Base-by-base conservation (phyloP, 2,888 invertebrate genomes). In the Microctonus brassicae region DNA sequence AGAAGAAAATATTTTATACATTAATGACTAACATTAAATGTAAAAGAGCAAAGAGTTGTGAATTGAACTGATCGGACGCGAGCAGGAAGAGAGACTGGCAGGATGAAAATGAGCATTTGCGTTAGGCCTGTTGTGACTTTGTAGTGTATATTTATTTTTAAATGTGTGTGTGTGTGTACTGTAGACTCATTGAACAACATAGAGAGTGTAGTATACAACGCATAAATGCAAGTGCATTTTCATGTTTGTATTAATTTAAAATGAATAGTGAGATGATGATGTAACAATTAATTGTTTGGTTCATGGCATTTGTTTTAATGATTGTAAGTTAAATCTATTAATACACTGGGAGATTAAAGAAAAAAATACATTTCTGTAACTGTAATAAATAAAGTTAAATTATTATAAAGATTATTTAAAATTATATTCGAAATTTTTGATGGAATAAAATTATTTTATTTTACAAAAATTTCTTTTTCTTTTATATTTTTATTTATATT, bases 71-170 rank as follows among this genome's bases (percentile, higher is more conserved):
- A 72, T 78, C 79, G 64, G 73, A 74, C 73, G 70, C 75, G 72
- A 80, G 79, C 78, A 78, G 80, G 75, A 80, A 82, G 76, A 71
- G 75, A 74, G 75, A 83, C 82, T 82, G 81, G 62, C 78, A 73
- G 77, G 75, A 80, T 79, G 80, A 82, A 82, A 82, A 80, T 79
- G 71, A 73, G 73, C 65, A 69, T 72, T 62, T 63, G 57, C 67
- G 63, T 22, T 26, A 63, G 73, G 70, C 69, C 74, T 72, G 53
- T 9, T 6, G 20, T 20, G 47, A 3, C 47, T 47, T 47, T 2
- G 47, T 47, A 29, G 47, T 17, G 17, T 47, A n/a, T 4, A 20
- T 17, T 17, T n/a, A 17, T 47, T 2, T 17, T 17, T 20, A n/a
- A 17, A n/a, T n/a, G n/a, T n/a, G 47, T 17, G 17, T 20, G 9